Evolutionary conservation across 2,113 vertebrate species (phyloP), one percentile per base, ranked within the genome.

Genomic region (Cepphus grylle): DNA sequence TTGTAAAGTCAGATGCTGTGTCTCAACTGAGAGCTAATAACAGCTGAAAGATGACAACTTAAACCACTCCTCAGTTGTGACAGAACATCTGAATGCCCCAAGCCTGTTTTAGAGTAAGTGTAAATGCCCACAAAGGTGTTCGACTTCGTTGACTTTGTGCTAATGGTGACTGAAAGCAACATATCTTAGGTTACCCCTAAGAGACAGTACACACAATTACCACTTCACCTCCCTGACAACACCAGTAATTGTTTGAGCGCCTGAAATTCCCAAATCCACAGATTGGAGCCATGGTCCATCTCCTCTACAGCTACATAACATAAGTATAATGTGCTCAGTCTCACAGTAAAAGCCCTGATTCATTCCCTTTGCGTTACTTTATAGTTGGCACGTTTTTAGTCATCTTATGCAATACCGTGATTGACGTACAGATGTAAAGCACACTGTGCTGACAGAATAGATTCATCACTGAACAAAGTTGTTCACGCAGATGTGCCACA

Each of bases 31-130:
- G 83, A 59, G 52, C 42, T 81, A 88, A 5, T 55, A 89, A 66
- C 72, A 89, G 86, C 65, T 91, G 93, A 95, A 89, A 95, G 83
- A 81, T 59, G 77, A 86, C 88, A 91, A 92, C 66, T 69, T 69
- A 81, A 92, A 91, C 69, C 69, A 52, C 83, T 78, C 63, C 83
- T 92, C 72, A 63, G n/a, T 52, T 81, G 65, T 74, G 84, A 91
- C 69, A 86, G 86, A 94, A 81, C 34, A 91, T 67, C 56, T 74
- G 78, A 94, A 62, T 26, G n/a, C 55, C 92, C 50, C 72, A 47
- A 78, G 63, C 17, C 38, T 50, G 50, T 53, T 84, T 70, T n/a
- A 85, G 40, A 86, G 16, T 49, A 77, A 86, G 30, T 47, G 15
- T 40, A 71, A 92, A 96, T 40, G 52, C 17, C 47, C 63, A 25